These are phyloP conservation scores for Sebastes minor DNA, from an alignment of 2,797 vertebrate genomes.

Conservation along the genomic window DNA sequence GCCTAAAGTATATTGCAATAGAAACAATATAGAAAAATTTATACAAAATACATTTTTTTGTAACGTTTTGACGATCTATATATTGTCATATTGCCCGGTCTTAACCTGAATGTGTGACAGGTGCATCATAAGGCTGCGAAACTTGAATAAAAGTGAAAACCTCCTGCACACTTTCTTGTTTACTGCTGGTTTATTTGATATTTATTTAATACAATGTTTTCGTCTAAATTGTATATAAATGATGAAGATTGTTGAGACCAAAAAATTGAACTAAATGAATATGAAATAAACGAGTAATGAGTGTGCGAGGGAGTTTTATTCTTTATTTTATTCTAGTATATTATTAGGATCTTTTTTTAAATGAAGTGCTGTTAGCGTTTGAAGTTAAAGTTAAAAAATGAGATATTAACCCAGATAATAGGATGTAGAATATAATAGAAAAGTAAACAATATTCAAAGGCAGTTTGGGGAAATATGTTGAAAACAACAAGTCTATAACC, in stretches of 20 bases:
- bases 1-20: no score
- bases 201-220: not conserved
- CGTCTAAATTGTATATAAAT: not conserved
- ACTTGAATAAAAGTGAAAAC: not conserved
- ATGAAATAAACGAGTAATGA: not conserved
- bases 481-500: not conserved
- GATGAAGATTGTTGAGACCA: not conserved
- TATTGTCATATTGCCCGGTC: accelerated
- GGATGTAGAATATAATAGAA: not conserved
- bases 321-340: not conserved
- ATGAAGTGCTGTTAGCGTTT: no score
- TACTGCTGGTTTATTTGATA: not conserved
- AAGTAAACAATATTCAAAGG: not conserved
- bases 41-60: no score
- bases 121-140: not conserved
- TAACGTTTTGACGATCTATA: no score
- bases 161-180: not conserved
- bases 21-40: no score
- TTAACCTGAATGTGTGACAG: not conserved
- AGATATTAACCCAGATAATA: not conserved
- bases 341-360: no score
- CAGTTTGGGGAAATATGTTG: not conserved
- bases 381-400: accelerated
- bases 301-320: not conserved
- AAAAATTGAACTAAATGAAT: not conserved